phyloP scores from a whole-genome alignment of 2,113 vertebrate genomes.

The Orthonyx spaldingii region DNA sequence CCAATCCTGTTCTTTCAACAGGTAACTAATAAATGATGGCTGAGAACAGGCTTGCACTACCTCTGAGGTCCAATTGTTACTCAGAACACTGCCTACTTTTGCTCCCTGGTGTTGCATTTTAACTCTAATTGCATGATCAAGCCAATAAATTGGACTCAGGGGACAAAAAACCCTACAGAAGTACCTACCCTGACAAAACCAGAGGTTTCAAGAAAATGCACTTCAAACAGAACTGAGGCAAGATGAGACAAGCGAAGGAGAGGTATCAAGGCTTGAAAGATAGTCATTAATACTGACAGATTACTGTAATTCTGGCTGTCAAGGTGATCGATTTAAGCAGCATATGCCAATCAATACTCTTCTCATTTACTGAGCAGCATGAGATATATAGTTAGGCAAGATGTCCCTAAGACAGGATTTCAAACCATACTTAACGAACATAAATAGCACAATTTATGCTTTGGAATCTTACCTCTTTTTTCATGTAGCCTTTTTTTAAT shows the following conservation, averaged over 20 bases:
- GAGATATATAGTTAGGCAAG: slow-evolving; percentile 76
- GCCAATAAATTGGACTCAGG: slow-evolving; percentile 71
- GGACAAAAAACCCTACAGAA: slow-evolving; percentile 59
- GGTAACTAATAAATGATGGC: slow-evolving; percentile 69
- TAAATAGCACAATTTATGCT: slow-evolving; percentile 75
- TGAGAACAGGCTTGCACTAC: slow-evolving; percentile 62
- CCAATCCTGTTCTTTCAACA: slow-evolving; percentile 66
- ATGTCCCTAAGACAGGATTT: slow-evolving; percentile 72
- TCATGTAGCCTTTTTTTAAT: not conserved
- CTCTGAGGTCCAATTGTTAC: slow-evolving; percentile 54
- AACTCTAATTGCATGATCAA: slow-evolving; percentile 75
- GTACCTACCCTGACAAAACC: slow-evolving; percentile 68
- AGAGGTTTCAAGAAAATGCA: slow-evolving; percentile 73
- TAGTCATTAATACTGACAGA: slow-evolving; percentile 98
- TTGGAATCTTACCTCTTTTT: slow-evolving; percentile 66
- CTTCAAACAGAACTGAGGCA: slow-evolving; percentile 71
- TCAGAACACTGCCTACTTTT: slow-evolving; percentile 58
- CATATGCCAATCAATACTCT: slow-evolving; percentile 94
- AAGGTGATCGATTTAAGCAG: slow-evolving; percentile 93
- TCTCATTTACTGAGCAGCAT: slow-evolving; percentile 82
- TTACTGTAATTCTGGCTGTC: slow-evolving; percentile 99
- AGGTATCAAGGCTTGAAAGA: slow-evolving; percentile 81
- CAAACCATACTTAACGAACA: slow-evolving; percentile 79
- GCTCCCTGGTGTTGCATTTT: slow-evolving; percentile 63
- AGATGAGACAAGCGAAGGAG: slow-evolving; percentile 74